phyloP scores from a whole-genome alignment of 30 jellyfish, hydroid and myxozoan genomes.

The Clytia hemisphaerica region DNA sequence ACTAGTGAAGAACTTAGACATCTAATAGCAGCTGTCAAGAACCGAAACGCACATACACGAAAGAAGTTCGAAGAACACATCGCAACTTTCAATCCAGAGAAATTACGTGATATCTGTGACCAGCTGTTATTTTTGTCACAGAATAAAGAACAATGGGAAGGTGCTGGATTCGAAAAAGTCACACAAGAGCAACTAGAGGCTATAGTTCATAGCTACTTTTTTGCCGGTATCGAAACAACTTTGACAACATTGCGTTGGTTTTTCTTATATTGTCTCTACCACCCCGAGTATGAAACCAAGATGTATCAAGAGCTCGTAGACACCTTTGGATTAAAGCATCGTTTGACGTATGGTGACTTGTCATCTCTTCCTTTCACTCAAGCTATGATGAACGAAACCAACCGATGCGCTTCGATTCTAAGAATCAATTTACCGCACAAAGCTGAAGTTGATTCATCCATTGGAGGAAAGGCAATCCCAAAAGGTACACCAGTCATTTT shows the following conservation, averaged over 20 bases:
- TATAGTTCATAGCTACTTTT: constrained; percentile 43
- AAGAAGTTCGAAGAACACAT: constrained; percentile 49
- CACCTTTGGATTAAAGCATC: constrained; percentile 34
- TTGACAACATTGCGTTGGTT: constrained; percentile 59
- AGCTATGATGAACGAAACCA: constrained; percentile 63
- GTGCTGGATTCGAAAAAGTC: too few relatives aligned
- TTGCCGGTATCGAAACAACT: constrained; percentile 77
- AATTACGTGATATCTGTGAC: constrained; percentile 69
- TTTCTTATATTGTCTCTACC: constrained; percentile 25
- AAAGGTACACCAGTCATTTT: constrained; percentile 48
- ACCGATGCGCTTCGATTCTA: constrained; percentile 44
- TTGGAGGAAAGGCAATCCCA: constrained; percentile 50
- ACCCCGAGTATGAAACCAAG: constrained; percentile 51
- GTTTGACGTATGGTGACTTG: constrained; percentile 39
- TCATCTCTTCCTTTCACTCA: constrained; percentile 30
- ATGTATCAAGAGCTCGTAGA: constrained; percentile 41
- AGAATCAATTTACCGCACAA: constrained; percentile 73
- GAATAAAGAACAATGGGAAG: too few relatives aligned
- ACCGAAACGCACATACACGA: too few relatives aligned
- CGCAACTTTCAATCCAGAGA: constrained; percentile 36
- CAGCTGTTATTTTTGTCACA: constrained; percentile 22
- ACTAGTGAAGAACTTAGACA: too few relatives aligned
- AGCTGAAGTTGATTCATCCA: constrained; percentile 39
- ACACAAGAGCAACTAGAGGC: constrained; percentile 47
- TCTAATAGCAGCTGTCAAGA: too few relatives aligned